phyloP scores from a whole-genome alignment of 2,113 vertebrate species.

The Eublepharis macularius region DNA sequence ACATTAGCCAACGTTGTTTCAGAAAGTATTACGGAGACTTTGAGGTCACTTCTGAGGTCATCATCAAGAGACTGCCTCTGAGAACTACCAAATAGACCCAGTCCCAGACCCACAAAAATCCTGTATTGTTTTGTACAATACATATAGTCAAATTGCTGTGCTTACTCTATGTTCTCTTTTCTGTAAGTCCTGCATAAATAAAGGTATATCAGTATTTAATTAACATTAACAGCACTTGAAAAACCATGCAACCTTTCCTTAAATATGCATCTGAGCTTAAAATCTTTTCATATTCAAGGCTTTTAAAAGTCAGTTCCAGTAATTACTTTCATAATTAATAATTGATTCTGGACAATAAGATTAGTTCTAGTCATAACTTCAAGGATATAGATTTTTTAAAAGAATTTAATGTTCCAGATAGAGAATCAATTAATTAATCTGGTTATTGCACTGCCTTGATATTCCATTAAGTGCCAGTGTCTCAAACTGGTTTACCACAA shows the following conservation, averaged over 20 bases:
- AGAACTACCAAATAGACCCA: too few species aligned
- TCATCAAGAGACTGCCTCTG: too few species aligned
- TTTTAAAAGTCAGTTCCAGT: not conserved
- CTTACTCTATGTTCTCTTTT: slow-evolving; percentile 44
- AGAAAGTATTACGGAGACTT: too few species aligned
- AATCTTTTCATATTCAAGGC: not conserved
- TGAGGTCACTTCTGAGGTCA: too few species aligned
- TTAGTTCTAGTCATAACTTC: not conserved
- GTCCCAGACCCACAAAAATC: too few species aligned
- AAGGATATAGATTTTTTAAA: not conserved
- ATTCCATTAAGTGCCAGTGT: not conserved
- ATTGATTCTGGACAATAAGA: not conserved
- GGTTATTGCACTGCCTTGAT: not conserved
- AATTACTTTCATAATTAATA: slow-evolving; percentile 5
- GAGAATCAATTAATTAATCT: not conserved
- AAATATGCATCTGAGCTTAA: slow-evolving; percentile 28
- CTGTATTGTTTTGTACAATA: too few species aligned
- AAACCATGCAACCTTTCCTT: not conserved
- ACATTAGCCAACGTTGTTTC: too few species aligned
- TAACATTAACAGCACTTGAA: not conserved
- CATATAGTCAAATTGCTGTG: slow-evolving; percentile 19
- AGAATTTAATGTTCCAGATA: not conserved
- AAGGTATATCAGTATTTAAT: slow-evolving; percentile 24
- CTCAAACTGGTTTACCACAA: not conserved
- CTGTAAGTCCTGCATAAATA: slow-evolving; percentile 40